A percentile compares a stretch with the other conserved stretches of the same genome.
Evolutionary conservation across 2,888 invertebrate genomes (phyloP).

Genomic region (Parnassius smintheus): DNA sequence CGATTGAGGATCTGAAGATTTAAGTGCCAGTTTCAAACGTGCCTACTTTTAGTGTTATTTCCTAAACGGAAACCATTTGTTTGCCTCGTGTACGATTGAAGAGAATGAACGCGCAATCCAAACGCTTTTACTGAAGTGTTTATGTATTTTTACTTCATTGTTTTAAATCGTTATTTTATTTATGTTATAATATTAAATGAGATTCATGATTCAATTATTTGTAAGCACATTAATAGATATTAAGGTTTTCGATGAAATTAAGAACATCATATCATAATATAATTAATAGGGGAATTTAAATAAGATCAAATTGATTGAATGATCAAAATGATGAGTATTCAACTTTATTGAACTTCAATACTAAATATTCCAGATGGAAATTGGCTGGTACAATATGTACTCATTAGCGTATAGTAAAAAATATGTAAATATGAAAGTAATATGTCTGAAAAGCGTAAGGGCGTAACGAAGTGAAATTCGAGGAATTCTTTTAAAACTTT

Average conservation of each 20-base stretch:
- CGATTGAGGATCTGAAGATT: conserved; percentile 77
- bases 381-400: too few relatives aligned
- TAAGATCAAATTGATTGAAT: too few relatives aligned
- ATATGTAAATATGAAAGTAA: neutral
- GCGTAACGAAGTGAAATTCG: conserved; percentile 64
- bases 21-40: conserved; percentile 78
- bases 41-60: conserved; percentile 80
- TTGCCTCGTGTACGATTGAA: conserved; percentile 68
- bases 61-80: conserved; percentile 78
- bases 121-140: conserved; percentile 54
- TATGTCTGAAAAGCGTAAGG: conserved; percentile 72
- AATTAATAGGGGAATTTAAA: too few relatives aligned
- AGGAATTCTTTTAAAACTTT: too few relatives aligned
- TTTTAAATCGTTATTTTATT: neutral
- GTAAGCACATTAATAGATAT: neutral
- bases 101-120: conserved; percentile 60
- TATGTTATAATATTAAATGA: neutral
- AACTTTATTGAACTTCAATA: too few relatives aligned
- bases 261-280: too few relatives aligned
- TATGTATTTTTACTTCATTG: conserved; percentile 42
- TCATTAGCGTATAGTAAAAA: neutral
- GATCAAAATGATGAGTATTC: too few relatives aligned
- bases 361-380: too few relatives aligned
- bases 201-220: conserved; percentile 22
- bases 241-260: too few relatives aligned